These are phyloP conservation scores for Caenorhabditis afra DNA, from an alignment of 2,888 invertebrate species.

Conservation along the genomic window DNA sequence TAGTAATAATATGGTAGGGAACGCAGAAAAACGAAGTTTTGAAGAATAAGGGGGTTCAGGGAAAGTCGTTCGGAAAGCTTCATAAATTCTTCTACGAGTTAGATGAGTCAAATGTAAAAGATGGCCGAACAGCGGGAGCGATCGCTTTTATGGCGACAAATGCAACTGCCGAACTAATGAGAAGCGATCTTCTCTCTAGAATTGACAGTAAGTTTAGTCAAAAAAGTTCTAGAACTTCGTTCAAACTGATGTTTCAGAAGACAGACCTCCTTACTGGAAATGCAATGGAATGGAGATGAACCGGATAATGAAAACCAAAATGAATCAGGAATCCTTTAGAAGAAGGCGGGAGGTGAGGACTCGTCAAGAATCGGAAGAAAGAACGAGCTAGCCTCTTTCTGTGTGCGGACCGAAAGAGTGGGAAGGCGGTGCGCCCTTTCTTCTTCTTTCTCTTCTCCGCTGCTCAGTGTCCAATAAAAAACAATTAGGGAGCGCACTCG, in stretches of 20 bases:
- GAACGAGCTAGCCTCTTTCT: no score
- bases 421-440: background rate
- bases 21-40: background rate
- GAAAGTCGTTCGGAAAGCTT: slow-evolving; percentile 58
- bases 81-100: slow-evolving; percentile 67
- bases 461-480: background rate
- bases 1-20: slow-evolving; percentile 26
- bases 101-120: slow-evolving; percentile 58
- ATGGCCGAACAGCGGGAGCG: slow-evolving; percentile 69
- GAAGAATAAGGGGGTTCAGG: slow-evolving; percentile 47
- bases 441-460: background rate
- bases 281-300: slow-evolving; percentile 36
- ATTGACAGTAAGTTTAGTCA: slow-evolving; percentile 58
- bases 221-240: slow-evolving; percentile 10
- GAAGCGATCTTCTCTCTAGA: slow-evolving; percentile 57
- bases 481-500: background rate
- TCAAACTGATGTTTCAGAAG: slow-evolving; percentile 32
- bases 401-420: no score
- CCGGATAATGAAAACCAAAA: slow-evolving; percentile 23
- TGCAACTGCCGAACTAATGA: slow-evolving; percentile 64
- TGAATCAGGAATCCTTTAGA: slow-evolving; percentile 34
- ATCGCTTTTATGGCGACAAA: slow-evolving; percentile 70
- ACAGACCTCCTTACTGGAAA: slow-evolving; percentile 49
- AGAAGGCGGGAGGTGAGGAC: slow-evolving; percentile 37
- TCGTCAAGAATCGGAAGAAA: background rate